Conservation (phyloP, 2,888 invertebrate species). For the Pachydiplax longipennis region DNA sequence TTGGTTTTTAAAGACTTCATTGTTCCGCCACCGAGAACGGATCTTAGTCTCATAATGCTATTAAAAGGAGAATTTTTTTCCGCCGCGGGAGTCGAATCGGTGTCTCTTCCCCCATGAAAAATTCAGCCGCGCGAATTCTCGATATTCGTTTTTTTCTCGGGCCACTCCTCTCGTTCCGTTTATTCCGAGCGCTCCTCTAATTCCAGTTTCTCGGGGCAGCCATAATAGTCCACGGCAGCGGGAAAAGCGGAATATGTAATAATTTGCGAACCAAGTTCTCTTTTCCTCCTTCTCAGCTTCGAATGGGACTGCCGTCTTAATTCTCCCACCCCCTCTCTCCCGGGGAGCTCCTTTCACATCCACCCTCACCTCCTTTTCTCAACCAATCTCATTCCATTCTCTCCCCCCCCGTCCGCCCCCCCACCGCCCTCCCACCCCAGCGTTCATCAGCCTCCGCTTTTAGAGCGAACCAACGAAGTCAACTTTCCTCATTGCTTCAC, state of each 20-base stretch:
- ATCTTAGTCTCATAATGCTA: not conserved
- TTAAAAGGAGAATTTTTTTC: not conserved
- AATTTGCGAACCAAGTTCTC: not conserved
- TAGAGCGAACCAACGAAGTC: not conserved
- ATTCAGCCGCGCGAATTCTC: not conserved
- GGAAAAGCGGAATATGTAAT: not conserved
- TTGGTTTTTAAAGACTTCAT: too few relatives aligned
- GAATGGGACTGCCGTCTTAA: constrained; percentile 7
- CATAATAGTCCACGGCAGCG: not conserved
- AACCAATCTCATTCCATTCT: too few relatives aligned
- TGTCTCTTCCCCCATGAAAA: not conserved
- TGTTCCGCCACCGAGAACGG: not conserved
- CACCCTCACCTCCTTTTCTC: not conserved
- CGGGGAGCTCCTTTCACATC: not conserved
- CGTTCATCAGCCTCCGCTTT: not conserved
- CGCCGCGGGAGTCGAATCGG: not conserved
- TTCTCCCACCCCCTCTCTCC: not conserved
- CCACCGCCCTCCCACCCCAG: not conserved
- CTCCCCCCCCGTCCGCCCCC: not conserved
- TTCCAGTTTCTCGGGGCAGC: not conserved
- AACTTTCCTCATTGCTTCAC: constrained; percentile 2
- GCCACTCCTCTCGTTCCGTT: not conserved
- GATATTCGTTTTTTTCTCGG: not conserved
- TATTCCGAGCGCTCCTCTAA: not conserved
- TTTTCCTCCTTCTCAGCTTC: not conserved